Base-by-base conservation (phyloP, 2,888 invertebrate genomes). In the Polyommatus iphigenia region DNA sequence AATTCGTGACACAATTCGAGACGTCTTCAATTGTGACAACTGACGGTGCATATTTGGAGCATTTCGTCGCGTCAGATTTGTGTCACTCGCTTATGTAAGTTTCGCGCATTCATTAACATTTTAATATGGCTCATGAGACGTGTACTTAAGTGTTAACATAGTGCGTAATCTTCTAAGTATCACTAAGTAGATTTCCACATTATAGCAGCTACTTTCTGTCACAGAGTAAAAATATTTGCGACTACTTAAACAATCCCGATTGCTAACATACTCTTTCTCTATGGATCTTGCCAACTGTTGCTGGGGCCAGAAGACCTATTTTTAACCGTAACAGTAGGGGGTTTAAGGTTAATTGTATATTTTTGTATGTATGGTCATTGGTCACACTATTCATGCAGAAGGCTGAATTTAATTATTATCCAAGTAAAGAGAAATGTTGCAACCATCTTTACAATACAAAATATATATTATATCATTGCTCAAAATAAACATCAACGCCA, bases 1-100 rank as follows among this genome's bases (percentile, higher is more conserved):
- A 67, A 67, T 67, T 32, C 29, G 67, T 67, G 67, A 67, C 67
- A 67, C 67, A 32, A 29, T 18, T 67, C 29, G 67, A 67, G 29
- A 67, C 67, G 67, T 67, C 67, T 67, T 67, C 29, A 67, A 67
- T 67, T 67, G 67, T 67, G 15, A 67, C 67, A 67, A 32, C 67
- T 67, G 67, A 32, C 67, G 10, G 29, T 67, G 67, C 67, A 32
- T 67, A 67, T 67, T 32, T 29, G 32, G 67, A 67, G 29, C 67
- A 67, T 32, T 62, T 24, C 24, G 13, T 2, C 67, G 67, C 29
- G 67, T 67, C 67, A 67, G 67, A 67, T 67, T 32, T 67, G 29
- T 67, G 67, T 67, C 67, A 67, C 15, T 67, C 29, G 13, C 29
- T 32, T 32, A 32, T 18, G 29, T 67, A 18, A 67, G 67, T 15